Conservation (phyloP, 1,140 invertebrate species). For the Brachionus koreanus region DNA sequence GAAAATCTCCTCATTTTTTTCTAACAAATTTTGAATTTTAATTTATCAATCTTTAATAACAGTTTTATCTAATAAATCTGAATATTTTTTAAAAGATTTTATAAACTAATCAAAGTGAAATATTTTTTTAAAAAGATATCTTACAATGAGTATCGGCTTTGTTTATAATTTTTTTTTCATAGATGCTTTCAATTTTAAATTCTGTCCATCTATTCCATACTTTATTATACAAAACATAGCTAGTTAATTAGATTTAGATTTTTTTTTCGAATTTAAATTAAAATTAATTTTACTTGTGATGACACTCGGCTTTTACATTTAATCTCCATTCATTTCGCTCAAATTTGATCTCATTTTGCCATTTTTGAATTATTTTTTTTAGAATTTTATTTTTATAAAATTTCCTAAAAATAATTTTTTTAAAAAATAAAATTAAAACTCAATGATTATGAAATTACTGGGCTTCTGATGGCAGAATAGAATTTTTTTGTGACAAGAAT, state of each 20-base stretch:
- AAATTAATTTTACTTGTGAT: not conserved
- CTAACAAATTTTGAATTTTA: too few relatives aligned
- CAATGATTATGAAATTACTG: not conserved
- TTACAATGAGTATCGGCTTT: not conserved
- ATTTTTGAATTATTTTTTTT: not conserved
- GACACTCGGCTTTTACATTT: slow-evolving; percentile 41
- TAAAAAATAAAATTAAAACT: not conserved
- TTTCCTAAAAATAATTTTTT: not conserved
- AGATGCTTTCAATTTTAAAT: not conserved
- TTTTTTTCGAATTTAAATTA: not conserved
- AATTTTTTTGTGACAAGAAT: not conserved
- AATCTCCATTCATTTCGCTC: slow-evolving; percentile 38
- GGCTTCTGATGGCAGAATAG: slow-evolving; percentile 4
- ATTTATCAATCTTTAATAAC: too few relatives aligned
- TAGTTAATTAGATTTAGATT: not conserved
- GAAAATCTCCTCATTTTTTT: too few relatives aligned
- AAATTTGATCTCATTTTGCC: not conserved
- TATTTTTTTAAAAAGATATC: too few relatives aligned
- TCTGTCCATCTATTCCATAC: not conserved
- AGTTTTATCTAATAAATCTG: too few relatives aligned
- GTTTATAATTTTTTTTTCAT: not conserved
- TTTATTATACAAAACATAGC: slow-evolving; percentile 30
- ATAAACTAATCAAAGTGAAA: too few relatives aligned
- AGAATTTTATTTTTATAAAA: not conserved
- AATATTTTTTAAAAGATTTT: too few relatives aligned